phyloP scores from a whole-genome alignment of 1,140 invertebrate genomes.

The Drosophila simulans region DNA sequence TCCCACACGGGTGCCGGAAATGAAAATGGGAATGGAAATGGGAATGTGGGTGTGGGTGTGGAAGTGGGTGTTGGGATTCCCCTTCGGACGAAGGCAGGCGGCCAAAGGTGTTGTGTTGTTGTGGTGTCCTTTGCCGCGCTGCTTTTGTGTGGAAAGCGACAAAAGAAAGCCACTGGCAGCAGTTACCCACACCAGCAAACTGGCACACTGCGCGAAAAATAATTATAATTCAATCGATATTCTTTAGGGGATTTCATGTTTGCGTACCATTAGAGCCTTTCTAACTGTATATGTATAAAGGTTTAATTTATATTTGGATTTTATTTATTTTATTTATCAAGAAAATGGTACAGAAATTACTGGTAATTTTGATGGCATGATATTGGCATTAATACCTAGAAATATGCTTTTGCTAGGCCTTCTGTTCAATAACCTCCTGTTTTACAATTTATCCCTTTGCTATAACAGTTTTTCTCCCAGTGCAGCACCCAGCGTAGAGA shows the following conservation, averaged over 20 bases:
- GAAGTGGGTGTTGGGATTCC: background rate
- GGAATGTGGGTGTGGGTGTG: background rate
- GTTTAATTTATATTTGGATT: too few relatives aligned
- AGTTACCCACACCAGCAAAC: conserved; percentile 2
- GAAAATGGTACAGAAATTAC: too few relatives aligned
- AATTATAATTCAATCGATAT: too few relatives aligned
- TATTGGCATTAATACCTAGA: too few relatives aligned
- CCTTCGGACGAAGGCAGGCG: background rate
- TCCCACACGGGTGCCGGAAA: conserved; percentile 23
- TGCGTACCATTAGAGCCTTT: background rate
- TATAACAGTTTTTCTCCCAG: background rate
- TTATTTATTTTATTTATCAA: too few relatives aligned
- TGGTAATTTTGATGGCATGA: too few relatives aligned
- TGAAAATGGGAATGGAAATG: background rate
- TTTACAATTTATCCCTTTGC: too few relatives aligned
- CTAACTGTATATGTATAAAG: too few relatives aligned
- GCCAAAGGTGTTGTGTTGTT: conserved; percentile 35
- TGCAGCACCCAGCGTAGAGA: conserved; percentile 10
- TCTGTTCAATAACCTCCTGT: too few relatives aligned
- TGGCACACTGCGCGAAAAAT: background rate
- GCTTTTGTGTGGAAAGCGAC: conserved; percentile 43
- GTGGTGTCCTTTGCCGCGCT: conserved; percentile 36
- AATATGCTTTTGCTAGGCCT: too few relatives aligned
- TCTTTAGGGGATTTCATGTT: too few relatives aligned
- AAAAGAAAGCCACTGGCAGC: conserved; percentile 46